A percentile compares a stretch with the other conserved stretches of the same genome.
phyloP scores from a whole-genome alignment of 2,888 invertebrate species.

The Epinotia demarniana region DNA sequence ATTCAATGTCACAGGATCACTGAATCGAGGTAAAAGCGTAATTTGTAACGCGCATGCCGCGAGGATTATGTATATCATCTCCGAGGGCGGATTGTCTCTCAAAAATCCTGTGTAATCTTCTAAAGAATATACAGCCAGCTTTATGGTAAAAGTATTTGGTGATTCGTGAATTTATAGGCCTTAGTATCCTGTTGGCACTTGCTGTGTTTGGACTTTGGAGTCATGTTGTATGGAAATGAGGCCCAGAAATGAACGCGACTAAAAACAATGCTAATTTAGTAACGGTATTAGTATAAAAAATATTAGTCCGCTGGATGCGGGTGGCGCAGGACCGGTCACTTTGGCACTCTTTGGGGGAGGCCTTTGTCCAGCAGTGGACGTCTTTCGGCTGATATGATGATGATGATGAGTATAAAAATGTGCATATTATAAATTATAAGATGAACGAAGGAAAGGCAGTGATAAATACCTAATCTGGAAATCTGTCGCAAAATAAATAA shows the following conservation, averaged over 20 bases:
- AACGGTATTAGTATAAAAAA: neutral
- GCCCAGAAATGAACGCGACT: neutral
- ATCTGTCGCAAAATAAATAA: no score
- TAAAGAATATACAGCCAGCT: constrained; percentile 7
- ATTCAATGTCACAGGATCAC: constrained; percentile 45
- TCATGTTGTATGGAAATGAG: neutral
- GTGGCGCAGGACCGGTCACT: no score
- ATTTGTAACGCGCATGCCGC: constrained; percentile 41
- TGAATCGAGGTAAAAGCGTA: constrained; percentile 41
- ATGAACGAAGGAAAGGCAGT: no score
- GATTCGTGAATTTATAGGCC: neutral
- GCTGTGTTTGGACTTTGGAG: neutral
- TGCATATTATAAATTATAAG: no score
- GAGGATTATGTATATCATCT: constrained; percentile 11
- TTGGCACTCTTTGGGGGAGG: no score
- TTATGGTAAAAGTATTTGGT: constrained; percentile 22
- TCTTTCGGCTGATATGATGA: no score
- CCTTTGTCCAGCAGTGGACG: no score
- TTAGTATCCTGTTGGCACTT: neutral
- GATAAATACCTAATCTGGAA: no score
- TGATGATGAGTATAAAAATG: no score
- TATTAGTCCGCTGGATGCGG: no score
- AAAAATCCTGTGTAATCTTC: constrained; percentile 19
- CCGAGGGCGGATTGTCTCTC: constrained; percentile 1
- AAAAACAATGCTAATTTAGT: neutral